Conservation (phyloP, 2,113 vertebrate species). For the Dinomys branickii region DNA sequence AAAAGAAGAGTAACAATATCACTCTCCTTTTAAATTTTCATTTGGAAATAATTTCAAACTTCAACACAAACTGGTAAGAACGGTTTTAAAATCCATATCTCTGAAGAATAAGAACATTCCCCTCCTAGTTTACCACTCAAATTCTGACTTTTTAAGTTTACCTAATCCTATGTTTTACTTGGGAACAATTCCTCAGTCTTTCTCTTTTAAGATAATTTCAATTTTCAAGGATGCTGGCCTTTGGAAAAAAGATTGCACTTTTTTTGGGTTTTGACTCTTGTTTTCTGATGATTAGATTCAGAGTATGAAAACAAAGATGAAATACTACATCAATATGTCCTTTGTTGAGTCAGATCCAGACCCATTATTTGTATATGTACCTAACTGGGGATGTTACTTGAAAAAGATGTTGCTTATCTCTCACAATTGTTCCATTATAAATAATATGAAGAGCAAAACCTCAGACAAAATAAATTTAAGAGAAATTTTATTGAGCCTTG, state of each 20-base stretch:
- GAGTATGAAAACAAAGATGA: neutral
- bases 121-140: neutral
- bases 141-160: neutral
- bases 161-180: neutral
- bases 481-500: neutral
- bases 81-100: neutral
- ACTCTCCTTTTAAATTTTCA: neutral
- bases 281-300: neutral
- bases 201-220: neutral
- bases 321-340: neutral
- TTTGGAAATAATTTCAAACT: constrained; percentile 48
- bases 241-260: neutral
- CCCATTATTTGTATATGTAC: neutral
- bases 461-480: neutral
- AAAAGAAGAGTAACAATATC: neutral
- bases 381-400: neutral
- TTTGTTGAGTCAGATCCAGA: neutral
- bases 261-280: constrained; percentile 3
- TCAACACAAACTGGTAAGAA: constrained; percentile 1
- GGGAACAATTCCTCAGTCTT: neutral
- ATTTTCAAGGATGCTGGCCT: neutral
- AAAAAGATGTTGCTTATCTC: neutral
- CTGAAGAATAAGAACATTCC: neutral
- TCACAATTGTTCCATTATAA: neutral
- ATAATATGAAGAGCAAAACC: neutral